Conservation (phyloP, 2,888 invertebrate species). For the Pegoplata infirma region DNA sequence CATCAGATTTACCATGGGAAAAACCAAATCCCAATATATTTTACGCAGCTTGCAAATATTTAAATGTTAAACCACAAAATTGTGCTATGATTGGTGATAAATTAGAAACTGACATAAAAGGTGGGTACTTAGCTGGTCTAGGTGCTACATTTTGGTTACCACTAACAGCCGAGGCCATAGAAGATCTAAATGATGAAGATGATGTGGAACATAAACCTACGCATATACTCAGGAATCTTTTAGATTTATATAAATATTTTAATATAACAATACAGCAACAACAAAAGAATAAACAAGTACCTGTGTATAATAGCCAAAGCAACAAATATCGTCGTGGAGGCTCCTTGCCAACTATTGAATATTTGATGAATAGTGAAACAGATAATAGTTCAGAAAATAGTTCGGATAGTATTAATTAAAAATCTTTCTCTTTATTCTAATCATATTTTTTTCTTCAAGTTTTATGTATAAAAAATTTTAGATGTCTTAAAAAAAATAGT, state of each 20-base stretch:
- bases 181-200: constrained; percentile 61
- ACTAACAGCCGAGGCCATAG: constrained; percentile 72
- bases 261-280: constrained; percentile 62
- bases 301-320: constrained; percentile 52
- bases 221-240: constrained; percentile 71
- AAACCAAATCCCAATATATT: constrained; percentile 91
- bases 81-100: constrained; percentile 94
- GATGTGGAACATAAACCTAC: constrained; percentile 73
- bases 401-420: constrained; percentile 73
- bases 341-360: constrained; percentile 75
- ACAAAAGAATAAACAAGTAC: constrained; percentile 47
- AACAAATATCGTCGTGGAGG: constrained; percentile 68
- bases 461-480: too few species aligned
- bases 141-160: constrained; percentile 91
- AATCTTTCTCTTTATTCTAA: background rate
- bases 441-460: too few species aligned
- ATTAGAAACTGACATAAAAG: constrained; percentile 92
- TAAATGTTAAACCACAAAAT: constrained; percentile 85
- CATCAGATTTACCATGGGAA: constrained; percentile 91
- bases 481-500: too few species aligned
- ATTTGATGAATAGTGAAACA: constrained; percentile 74
- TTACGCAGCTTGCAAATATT: constrained; percentile 86
- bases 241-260: constrained; percentile 74
- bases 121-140: constrained; percentile 86
- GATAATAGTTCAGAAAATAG: constrained; percentile 78